Evolutionary conservation across 1,140 invertebrate genomes (phyloP), one percentile per base, ranked within the genome.

Genomic region (Atta cephalotes): DNA sequence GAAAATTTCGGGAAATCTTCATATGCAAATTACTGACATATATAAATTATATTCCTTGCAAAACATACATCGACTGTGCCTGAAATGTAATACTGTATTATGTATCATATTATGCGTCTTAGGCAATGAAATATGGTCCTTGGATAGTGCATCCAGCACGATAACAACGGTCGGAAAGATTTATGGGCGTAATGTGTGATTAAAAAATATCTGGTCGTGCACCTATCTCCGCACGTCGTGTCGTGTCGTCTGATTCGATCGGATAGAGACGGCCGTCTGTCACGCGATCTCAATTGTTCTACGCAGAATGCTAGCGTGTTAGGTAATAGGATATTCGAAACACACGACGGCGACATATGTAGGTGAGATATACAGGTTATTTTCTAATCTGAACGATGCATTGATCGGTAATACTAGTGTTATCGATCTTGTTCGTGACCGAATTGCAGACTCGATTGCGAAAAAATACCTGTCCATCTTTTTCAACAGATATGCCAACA

Each of bases 351-450:
- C 66, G 71, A 60, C 51, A 21, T 51, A 45, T 49, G 79, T 78
- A 63, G 86, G 51, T 53, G 45, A 76, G 49, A 66, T 58, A 56
- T 53, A 63, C 35, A 85, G 62, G 71, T 87, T 90, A 88, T 90
- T 90, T 91, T 88, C 89, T 84, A 86, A 88, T 90, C 81, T 74
- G 74, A 16, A 58, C 86, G 82, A 90, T 70, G 88, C 63, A 39
- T 58, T 39, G 58, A 45, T 12, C 65, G 49, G 71, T 53, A 53
- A 58, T 39, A 66, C 28, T 49, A 51, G 28, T 28, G 49, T 86
- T 85, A 91, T 90, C 88, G 89, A 90, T 91, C 86, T 86, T 49
- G 56, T 58, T 78, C 45, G 49, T 39, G 65, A 72, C 53, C 51
- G 39, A 70, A 88, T 76, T 84, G 70, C 18, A 6, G 21, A 10